Base-by-base conservation (phyloP, 2,888 invertebrate genomes). In the Eumacrocentrus americanus region DNA sequence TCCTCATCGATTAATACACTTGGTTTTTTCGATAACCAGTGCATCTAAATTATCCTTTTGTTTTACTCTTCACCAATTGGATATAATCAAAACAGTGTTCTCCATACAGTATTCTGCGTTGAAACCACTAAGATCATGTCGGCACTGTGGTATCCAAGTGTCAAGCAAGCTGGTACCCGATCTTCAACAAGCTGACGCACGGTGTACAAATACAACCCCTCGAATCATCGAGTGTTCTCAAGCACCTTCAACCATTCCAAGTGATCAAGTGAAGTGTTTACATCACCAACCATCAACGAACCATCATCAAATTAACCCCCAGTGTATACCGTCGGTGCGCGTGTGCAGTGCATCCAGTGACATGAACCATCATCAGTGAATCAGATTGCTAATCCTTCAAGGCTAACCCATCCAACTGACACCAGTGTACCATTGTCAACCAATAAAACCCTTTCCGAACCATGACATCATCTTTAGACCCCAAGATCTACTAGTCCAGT, bases 311-410 rank as follows among this genome's bases (percentile, higher is more conserved):
- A 23, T 25, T 42, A 2, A 46, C 12, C 23, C 23, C 22, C 11
- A 20, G 22, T 35, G 12, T 12, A 53, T 47, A 34, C 47, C 40
- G 38, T 42, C 38, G 38, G 48, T 54, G 54, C 42, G 34, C 16
- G 38, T 37, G 60, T 60, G 60, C 50, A 54, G 60, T 60, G 54
- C 22, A 7, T 50, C 60, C 20, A 60, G 54, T 60, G 54, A 53
- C 47, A 59, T 59, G 53, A 60, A 54, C 38, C 3, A 22, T 22
- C 22, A 25, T n/a, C 25, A n/a, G 47, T 47, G 22, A 25, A 14
- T 25, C 23, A 47, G 11, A 20, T n/a, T n/a, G n/a, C n/a, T n/a
- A n/a, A n/a, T n/a, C n/a, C n/a, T n/a, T n/a, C n/a, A n/a, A n/a
- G n/a, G n/a, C n/a, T n/a, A n/a, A n/a, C n/a, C n/a, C n/a, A n/a